Percentiles rank a stretch among this genome's conserved stretches.
phyloP scores from a whole-genome alignment of 1,140 invertebrate species.

The Brachionus paranguensis region DNA sequence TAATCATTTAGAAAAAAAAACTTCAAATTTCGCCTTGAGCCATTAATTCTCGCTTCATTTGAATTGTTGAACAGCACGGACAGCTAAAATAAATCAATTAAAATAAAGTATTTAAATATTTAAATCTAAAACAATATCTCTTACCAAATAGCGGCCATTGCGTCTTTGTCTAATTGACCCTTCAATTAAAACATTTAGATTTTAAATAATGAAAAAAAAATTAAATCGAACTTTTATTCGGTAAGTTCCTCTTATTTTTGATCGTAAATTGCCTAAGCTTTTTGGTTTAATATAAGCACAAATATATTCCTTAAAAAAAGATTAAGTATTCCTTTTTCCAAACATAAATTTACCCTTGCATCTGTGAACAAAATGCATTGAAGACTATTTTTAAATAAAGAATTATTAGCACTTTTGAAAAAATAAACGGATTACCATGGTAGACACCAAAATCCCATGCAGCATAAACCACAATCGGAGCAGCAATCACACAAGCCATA shows the following conservation, averaged over 20 bases:
- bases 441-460: not conserved
- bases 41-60: slow-evolving; percentile 13
- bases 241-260: not conserved
- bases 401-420: not conserved
- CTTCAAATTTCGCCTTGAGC: not conserved
- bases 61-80: slow-evolving; percentile 3
- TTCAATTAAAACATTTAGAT: not conserved
- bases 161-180: not conserved
- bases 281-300: not conserved
- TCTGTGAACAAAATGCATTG: slow-evolving; percentile 17
- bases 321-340: not conserved
- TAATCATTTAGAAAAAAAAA: too few species aligned
- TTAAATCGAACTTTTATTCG: not conserved
- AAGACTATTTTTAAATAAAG: not conserved
- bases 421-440: not conserved
- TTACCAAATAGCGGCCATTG: not conserved
- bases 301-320: not conserved
- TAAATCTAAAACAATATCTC: not conserved
- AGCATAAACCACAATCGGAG: slow-evolving; percentile 8
- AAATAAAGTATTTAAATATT: too few species aligned
- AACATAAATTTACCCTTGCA: not conserved
- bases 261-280: slow-evolving; percentile 2
- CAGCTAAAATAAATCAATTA: not conserved
- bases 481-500: slow-evolving; percentile 14
- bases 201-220: not conserved